phyloP scores from a whole-genome alignment of 2,888 invertebrate species.

The Calameuta filiformis region DNA sequence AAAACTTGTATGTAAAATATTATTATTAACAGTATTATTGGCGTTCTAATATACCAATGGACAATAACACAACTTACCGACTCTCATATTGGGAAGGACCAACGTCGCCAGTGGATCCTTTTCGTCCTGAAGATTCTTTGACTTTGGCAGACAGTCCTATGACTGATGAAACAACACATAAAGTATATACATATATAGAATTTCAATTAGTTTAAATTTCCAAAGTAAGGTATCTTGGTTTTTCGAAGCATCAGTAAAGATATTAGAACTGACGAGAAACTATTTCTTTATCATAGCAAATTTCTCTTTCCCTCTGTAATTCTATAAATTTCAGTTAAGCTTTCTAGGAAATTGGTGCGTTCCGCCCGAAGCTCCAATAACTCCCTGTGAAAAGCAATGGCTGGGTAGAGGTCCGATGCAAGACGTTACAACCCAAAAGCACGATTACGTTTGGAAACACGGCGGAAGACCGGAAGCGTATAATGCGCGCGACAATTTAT shows the following conservation, averaged over 20 bases:
- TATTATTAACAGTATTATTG: constrained; percentile 54
- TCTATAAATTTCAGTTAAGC: constrained; percentile 43
- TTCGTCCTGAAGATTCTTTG: constrained; percentile 62
- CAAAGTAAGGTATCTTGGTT: not conserved
- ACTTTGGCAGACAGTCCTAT: constrained; percentile 66
- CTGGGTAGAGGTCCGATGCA: constrained; percentile 74
- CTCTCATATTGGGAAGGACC: constrained; percentile 56
- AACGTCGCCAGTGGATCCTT: constrained; percentile 32
- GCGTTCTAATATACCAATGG: constrained; percentile 66
- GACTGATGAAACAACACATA: constrained; percentile 70
- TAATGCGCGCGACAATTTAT: constrained; percentile 41
- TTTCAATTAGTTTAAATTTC: not conserved
- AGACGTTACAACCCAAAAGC: constrained; percentile 78
- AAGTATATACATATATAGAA: constrained; percentile 60
- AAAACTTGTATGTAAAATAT: not conserved
- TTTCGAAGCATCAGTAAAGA: not conserved
- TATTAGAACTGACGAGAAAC: not conserved
- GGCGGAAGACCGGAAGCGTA: constrained; percentile 27
- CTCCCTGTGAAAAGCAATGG: constrained; percentile 46
- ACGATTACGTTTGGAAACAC: constrained; percentile 71
- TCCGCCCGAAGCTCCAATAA: constrained; percentile 42
- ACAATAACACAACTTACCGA: constrained; percentile 72
- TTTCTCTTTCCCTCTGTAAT: not conserved
- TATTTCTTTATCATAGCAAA: not conserved
- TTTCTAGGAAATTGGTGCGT: constrained; percentile 58